A percentile compares a stretch with the other conserved stretches of the same genome.
Evolutionary conservation across 2,797 vertebrate species (phyloP).

Genomic region (Masticophis lateralis): DNA sequence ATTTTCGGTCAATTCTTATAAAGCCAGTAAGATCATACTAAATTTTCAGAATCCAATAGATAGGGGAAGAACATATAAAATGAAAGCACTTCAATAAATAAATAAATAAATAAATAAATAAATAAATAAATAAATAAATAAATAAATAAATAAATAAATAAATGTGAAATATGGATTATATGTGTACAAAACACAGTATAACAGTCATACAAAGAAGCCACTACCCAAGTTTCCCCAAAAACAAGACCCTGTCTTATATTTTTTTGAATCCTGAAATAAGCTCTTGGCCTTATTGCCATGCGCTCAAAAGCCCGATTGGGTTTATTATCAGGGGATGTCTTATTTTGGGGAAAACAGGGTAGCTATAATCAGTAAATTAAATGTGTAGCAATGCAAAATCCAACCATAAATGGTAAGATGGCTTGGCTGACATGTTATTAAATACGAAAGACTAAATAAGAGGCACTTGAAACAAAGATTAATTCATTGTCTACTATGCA

Average conservation of each 20-base stretch:
- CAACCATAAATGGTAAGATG: not conserved
- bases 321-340: too few species aligned
- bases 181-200: not conserved
- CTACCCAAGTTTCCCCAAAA: not conserved
- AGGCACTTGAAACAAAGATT: not conserved
- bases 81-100: not conserved
- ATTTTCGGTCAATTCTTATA: not conserved
- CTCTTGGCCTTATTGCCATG: too few species aligned
- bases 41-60: not conserved
- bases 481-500: not conserved
- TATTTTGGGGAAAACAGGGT: too few species aligned
- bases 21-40: not conserved
- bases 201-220: not conserved
- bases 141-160: not conserved
- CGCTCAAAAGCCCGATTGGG: too few species aligned
- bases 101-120: not conserved
- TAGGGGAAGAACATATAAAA: too few species aligned
- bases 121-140: not conserved
- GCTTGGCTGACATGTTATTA: not conserved
- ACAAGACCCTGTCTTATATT: too few species aligned
- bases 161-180: not conserved
- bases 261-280: too few species aligned
- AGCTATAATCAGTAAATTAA: not conserved
- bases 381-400: not conserved
- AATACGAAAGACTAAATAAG: not conserved